Evolutionary conservation across 23 tunicate genomes (phyloP).

Genomic region (Clavelina lepadiformis): DNA sequence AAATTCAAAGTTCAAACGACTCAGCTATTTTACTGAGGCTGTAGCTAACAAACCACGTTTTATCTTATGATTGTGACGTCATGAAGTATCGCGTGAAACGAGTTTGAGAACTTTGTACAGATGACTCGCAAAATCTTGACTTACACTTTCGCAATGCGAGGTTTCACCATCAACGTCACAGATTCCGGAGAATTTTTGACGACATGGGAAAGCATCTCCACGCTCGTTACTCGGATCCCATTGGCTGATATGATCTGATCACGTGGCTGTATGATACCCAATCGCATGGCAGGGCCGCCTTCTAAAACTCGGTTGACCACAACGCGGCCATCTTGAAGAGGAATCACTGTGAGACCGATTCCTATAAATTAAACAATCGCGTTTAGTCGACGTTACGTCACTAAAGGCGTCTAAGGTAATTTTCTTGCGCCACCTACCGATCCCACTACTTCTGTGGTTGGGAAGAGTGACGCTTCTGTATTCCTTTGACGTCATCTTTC

Average conservation of each 20-base stretch:
- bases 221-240: slow-evolving; percentile 48
- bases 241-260: slow-evolving; percentile 60
- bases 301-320: slow-evolving; percentile 55
- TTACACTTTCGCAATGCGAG: slow-evolving; percentile 33
- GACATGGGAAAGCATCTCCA: slow-evolving; percentile 50
- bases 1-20: neutral
- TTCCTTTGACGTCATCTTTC: neutral
- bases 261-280: slow-evolving; percentile 41
- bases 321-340: slow-evolving; percentile 39
- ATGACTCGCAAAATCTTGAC: slow-evolving; percentile 7
- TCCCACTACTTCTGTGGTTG: slow-evolving; percentile 31
- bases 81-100: too few relatives aligned
- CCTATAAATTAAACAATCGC: slow-evolving; percentile 30
- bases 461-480: slow-evolving; percentile 43
- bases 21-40: neutral
- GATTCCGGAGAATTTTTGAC: slow-evolving; percentile 40
- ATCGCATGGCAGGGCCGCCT: slow-evolving; percentile 42
- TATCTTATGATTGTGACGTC: too few relatives aligned
- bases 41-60: too few relatives aligned
- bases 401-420: too few relatives aligned
- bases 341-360: slow-evolving; percentile 62
- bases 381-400: too few relatives aligned
- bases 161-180: slow-evolving; percentile 41
- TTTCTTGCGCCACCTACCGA: too few relatives aligned
- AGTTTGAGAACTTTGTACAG: too few relatives aligned